A percentile compares a stretch with the other conserved stretches of the same genome.
These are phyloP conservation scores for Papilio gigon DNA, from an alignment of 2,888 invertebrate species.

Conservation along the genomic window DNA sequence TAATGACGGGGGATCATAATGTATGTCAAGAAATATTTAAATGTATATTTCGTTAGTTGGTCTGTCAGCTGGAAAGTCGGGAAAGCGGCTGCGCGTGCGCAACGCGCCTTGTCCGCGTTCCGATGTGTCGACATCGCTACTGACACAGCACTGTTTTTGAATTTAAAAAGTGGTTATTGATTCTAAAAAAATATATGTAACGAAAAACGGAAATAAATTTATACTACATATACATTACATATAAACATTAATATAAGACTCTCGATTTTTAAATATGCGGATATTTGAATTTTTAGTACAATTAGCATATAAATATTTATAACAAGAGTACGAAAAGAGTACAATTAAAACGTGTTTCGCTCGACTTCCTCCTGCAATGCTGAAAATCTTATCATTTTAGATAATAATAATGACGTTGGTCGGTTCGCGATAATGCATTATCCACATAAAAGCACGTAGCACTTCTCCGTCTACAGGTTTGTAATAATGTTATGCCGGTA, in stretches of 20 bases:
- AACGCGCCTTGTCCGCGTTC: conserved; percentile 67
- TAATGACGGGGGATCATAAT: not conserved
- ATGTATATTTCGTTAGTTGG: conserved; percentile 49
- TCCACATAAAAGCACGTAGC: conserved; percentile 57
- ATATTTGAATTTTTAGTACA: not conserved
- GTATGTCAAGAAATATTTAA: conserved; percentile 34
- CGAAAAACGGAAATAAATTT: too few relatives aligned
- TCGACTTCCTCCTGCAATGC: conserved; percentile 55
- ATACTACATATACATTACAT: too few relatives aligned
- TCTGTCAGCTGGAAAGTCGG: conserved; percentile 69
- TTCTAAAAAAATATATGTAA: not conserved
- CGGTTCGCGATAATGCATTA: conserved; percentile 58
- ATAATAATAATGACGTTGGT: conserved; percentile 66
- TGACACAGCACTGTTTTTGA: conserved; percentile 13
- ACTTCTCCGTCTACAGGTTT: conserved; percentile 43
- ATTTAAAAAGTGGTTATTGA: conserved; percentile 11
- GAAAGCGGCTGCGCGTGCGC: conserved; percentile 66
- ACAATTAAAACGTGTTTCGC: conserved; percentile 65
- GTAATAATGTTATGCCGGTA: conserved; percentile 42
- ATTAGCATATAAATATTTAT: conserved; percentile 24
- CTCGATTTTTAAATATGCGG: too few relatives aligned
- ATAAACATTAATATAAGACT: too few relatives aligned
- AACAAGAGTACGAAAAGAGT: conserved; percentile 32
- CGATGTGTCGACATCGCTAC: conserved; percentile 57
- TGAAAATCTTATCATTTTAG: conserved; percentile 69